Base-by-base conservation (phyloP, 2,797 vertebrate genomes). In the Varecia variegata region DNA sequence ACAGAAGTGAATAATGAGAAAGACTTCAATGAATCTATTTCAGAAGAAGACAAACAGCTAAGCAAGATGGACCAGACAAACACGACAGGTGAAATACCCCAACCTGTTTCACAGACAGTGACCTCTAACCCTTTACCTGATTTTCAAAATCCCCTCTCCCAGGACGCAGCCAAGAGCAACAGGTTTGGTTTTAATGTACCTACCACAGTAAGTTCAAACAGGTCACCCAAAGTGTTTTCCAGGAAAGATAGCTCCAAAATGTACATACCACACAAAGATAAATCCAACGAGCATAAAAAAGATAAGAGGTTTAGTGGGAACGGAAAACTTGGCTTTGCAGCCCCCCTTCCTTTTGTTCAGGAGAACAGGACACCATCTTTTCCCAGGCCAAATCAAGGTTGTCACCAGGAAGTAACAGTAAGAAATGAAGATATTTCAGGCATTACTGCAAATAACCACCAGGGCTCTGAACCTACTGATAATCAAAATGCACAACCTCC, bases 1-100 rank as follows among this genome's bases (percentile, higher is more conserved):
- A 91, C 86, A 62, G 96, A 95, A 47, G 95, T 94, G 54, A 93
- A 95, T 76, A 47, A 81, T 73, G 97, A 98, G 84, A 97, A 96
- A 92, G 94, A 94, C 1, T 95, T 97, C 21, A 68, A 91, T 82
- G 62, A 93, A 56, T 47, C 43, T 95, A 3, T 60, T 83, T 93
- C 89, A 67, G 95, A 97, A 94, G 95, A 96, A 52, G 76, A 14
- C 30, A 88, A 96, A 96, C 77, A 85, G 32, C 54, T 93, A 56
- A 87, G 92, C 67, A 95, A 97, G 82, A 54, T 50, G 58, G 79
- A 80, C 43, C 95, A 74, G 76, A 93, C 47, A 73, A 52, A 62
- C 27, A 30, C 32, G 35, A 52, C 77, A 90, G 88, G 88, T 74
- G 56, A 23, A 18, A 80, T 13, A 0, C 68, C 93, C 76, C 96